Conservation (phyloP, 2,888 invertebrate species). For the Dusona sp. region DNA sequence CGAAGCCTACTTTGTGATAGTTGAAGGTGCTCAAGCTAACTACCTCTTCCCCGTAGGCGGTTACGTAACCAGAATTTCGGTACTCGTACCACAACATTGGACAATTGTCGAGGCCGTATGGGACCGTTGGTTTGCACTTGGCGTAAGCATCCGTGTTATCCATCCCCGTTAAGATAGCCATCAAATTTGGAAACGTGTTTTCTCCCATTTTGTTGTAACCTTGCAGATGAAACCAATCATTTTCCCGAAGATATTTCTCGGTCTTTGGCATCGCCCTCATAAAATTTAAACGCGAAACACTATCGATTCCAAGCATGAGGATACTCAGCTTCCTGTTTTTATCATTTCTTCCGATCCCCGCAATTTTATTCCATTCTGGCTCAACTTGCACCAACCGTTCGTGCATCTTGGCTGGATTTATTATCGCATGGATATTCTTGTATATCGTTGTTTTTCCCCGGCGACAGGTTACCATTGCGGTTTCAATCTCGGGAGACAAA, state of each 20-base stretch:
- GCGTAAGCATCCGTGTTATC: conserved; percentile 85
- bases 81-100: conserved; percentile 92
- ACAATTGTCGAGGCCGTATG: conserved; percentile 88
- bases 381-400: conserved; percentile 78
- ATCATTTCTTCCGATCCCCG: no score
- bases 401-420: conserved; percentile 86
- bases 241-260: conserved; percentile 88
- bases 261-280: conserved; percentile 91
- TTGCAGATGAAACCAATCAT: conserved; percentile 90
- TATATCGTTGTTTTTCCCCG: conserved; percentile 83
- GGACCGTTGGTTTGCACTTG: conserved; percentile 85
- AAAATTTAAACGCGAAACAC: conserved; percentile 92
- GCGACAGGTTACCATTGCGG: conserved; percentile 86
- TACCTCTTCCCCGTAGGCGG: conserved; percentile 93
- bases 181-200: conserved; percentile 96
- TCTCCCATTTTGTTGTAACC: conserved; percentile 94
- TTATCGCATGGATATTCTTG: conserved; percentile 87
- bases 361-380: not conserved
- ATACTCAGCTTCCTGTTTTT: conserved; percentile 86
- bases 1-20: conserved; percentile 90
- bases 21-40: conserved; percentile 91
- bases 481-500: conserved; percentile 83
- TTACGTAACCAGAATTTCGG: conserved; percentile 89
- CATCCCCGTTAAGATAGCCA: conserved; percentile 92
- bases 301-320: conserved; percentile 93